Evolutionary conservation across 1,140 invertebrate genomes (phyloP).

Genomic region (Cardiocondyla obscurior): DNA sequence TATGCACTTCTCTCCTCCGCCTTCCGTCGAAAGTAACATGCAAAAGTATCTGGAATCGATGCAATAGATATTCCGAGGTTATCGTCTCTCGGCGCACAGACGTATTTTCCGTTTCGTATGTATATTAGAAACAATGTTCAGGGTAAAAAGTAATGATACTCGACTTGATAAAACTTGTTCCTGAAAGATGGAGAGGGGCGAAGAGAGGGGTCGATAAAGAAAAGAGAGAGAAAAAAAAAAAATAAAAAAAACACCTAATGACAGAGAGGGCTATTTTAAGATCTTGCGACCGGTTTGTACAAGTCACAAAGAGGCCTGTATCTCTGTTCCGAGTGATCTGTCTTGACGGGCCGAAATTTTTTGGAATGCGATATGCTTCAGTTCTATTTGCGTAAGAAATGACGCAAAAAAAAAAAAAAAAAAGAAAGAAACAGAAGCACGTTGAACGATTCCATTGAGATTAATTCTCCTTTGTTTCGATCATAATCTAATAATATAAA

Average conservation of each 20-base stretch:
- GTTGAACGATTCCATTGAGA: not conserved
- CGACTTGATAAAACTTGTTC: not conserved
- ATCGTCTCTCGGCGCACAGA: not conserved
- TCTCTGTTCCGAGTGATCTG: conserved; percentile 1
- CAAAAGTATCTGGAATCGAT: not conserved
- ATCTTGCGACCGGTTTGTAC: conserved; percentile 40
- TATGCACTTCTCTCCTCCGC: not conserved
- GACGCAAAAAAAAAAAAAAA: no score
- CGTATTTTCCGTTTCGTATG: not conserved
- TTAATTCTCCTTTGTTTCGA: conserved; percentile 5
- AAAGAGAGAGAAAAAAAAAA: no score
- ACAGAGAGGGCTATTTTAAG: conserved; percentile 47
- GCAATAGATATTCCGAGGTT: not conserved
- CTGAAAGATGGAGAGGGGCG: not conserved
- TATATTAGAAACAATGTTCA: not conserved
- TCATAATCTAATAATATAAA: not conserved
- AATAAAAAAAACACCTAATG: conserved; percentile 35
- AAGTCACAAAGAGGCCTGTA: conserved; percentile 3
- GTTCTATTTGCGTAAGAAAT: conserved; percentile 4
- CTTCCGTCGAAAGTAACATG: not conserved
- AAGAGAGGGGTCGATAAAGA: not conserved
- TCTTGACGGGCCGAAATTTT: conserved; percentile 27
- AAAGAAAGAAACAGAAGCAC: not conserved
- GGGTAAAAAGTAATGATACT: not conserved
- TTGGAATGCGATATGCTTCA: not conserved